phyloP scores from a whole-genome alignment of 2,888 invertebrate genomes.

The Ceraclea dissimilis region DNA sequence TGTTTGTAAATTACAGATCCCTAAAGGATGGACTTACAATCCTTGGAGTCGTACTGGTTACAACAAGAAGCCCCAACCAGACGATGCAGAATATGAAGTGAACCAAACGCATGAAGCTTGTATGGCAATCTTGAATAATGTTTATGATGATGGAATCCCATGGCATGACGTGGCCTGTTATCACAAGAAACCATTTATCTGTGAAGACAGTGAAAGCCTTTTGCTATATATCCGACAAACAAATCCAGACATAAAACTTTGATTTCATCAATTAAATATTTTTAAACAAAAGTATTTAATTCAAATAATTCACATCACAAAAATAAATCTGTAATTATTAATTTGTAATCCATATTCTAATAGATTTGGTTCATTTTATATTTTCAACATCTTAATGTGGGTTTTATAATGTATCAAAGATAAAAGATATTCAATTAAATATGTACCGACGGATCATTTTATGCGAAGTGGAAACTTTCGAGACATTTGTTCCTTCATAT shows the following conservation, averaged over 20 bases:
- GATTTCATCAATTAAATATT: background rate
- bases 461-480: too few species aligned
- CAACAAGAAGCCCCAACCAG: constrained; percentile 38
- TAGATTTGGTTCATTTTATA: too few species aligned
- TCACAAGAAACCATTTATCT: constrained; percentile 42
- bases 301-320: too few species aligned
- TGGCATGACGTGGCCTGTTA: constrained; percentile 43
- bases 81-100: constrained; percentile 38
- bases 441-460: too few species aligned
- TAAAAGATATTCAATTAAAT: too few species aligned
- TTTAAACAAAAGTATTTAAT: too few species aligned
- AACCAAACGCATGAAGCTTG: constrained; percentile 39
- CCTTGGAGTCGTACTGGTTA: constrained; percentile 37
- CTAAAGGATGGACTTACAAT: constrained; percentile 31
- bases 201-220: constrained; percentile 39
- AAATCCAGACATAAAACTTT: constrained; percentile 9
- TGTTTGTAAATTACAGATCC: too few species aligned
- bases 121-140: constrained; percentile 39
- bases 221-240: constrained; percentile 32
- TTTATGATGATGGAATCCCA: constrained; percentile 40
- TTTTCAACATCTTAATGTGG: too few species aligned
- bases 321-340: too few species aligned
- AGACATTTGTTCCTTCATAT: too few species aligned
- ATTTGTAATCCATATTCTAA: too few species aligned
- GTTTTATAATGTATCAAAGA: too few species aligned